Base-by-base conservation (phyloP, 2,888 invertebrate species). In the Kryphioiulus occultus region DNA sequence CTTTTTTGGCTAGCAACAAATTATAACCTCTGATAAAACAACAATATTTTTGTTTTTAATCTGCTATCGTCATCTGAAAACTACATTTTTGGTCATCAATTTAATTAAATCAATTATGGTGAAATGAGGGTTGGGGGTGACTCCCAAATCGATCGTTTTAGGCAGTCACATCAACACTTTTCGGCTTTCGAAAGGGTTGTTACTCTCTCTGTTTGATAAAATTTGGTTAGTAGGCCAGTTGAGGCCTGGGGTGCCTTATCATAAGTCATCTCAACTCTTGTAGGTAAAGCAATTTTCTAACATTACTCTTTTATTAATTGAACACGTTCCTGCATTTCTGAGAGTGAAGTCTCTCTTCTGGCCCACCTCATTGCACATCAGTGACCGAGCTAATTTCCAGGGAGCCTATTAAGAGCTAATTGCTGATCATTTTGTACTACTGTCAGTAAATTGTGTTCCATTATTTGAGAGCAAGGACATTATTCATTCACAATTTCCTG, bases 231-330 rank as follows among this genome's bases (percentile, higher is more conserved):
- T 68, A 68, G 68, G 68, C 68, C 68, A 68, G 5, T 26, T 26
- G 68, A 26, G 68, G 68, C 68, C 68, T 68, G 68, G 68, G 68
- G 68, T 68, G 68, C 26, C 68, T 68, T 68, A 68, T 68, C 68
- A 68, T 59, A 59, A 59, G 59, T 59, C 59, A 59, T 59, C 59
- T 59, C 59, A 59, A 9, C 44, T 44, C 44, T 44, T 10, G 12
- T 10, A 17, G 44, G 12, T 10, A 12, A 17, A 15, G 44, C 44
- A n/a, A 22, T 68, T 68, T 68, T 10, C 26, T 68, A n/a, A 26
- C 26, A 26, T 5, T 53, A 68, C 68, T 68, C 12, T 7, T n/a
- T 68, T 68, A 68, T 68, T 59, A 68, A 68, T 68, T 68, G 68
- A 26, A 26, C 68, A 68, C 22, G 68, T 68, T 68, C 26, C 0